phyloP scores from a whole-genome alignment of 2,113 vertebrate genomes.

The Indicator maculatus region DNA sequence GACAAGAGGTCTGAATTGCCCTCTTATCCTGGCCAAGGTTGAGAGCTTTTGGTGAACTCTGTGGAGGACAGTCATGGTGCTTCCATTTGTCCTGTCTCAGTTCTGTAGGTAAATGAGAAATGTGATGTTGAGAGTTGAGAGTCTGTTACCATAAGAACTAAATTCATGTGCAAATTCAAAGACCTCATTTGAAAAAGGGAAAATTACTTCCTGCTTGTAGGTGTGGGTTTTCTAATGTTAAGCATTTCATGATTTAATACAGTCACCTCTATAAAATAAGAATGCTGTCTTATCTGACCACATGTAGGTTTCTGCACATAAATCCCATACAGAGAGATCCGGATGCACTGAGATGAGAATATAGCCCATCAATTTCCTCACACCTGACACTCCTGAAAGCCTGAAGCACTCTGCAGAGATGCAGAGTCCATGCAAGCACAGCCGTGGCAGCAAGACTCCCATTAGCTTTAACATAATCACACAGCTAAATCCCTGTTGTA shows the following conservation, averaged over 20 bases:
- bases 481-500: neutral
- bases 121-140: neutral
- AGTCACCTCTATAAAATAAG: neutral
- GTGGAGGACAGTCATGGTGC: neutral
- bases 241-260: neutral
- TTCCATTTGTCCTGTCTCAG: neutral
- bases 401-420: neutral
- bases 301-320: neutral
- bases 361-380: fast-evolving
- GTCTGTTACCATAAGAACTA: neutral
- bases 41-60: neutral
- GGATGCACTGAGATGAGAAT: neutral
- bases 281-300: neutral
- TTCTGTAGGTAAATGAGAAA: neutral
- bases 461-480: neutral
- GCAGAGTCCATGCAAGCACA: neutral
- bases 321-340: neutral
- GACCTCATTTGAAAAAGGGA: neutral
- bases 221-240: neutral
- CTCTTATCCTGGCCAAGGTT: neutral
- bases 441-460: neutral
- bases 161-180: neutral
- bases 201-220: neutral
- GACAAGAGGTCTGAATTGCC: neutral
- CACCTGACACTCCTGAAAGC: neutral